Conservation (phyloP, 2,888 invertebrate genomes). For the Eudasyphora cyanicolor region DNA sequence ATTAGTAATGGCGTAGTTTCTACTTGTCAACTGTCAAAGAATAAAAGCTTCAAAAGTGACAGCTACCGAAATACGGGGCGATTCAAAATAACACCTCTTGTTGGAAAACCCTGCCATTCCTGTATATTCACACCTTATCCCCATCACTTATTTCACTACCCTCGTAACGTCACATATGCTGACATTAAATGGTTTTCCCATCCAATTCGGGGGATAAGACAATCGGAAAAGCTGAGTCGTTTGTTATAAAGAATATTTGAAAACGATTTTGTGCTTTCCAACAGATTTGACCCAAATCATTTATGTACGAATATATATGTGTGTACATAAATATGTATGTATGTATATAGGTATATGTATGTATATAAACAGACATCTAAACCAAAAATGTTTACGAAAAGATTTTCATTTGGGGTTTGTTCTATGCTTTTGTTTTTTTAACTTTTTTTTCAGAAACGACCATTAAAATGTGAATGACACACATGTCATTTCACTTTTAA, state of each 20-base stretch:
- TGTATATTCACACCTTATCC: too few species aligned
- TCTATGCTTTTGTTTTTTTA: constrained; percentile 28
- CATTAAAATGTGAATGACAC: constrained; percentile 38
- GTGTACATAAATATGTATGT: neutral
- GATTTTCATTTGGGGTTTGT: constrained; percentile 9
- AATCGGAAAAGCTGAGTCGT: neutral
- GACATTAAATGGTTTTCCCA: neutral
- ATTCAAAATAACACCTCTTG: too few species aligned
- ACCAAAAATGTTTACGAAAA: constrained; percentile 1
- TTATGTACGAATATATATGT: constrained; percentile 10
- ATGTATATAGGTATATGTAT: neutral
- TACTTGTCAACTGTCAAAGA: too few species aligned
- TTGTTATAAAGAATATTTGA: neutral
- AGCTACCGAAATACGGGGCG: too few species aligned
- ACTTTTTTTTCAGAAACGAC: neutral
- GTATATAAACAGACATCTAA: too few species aligned
- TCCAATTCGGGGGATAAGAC: neutral
- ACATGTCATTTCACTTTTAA: constrained; percentile 35
- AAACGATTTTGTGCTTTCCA: constrained; percentile 21
- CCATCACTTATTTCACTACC: neutral
- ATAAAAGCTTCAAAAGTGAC: too few species aligned
- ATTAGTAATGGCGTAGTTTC: too few species aligned
- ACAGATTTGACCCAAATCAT: constrained; percentile 36
- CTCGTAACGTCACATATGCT: neutral
- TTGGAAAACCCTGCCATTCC: too few species aligned